Evolutionary conservation across 2,888 invertebrate species (phyloP).

Genomic region (Eulithis testata): DNA sequence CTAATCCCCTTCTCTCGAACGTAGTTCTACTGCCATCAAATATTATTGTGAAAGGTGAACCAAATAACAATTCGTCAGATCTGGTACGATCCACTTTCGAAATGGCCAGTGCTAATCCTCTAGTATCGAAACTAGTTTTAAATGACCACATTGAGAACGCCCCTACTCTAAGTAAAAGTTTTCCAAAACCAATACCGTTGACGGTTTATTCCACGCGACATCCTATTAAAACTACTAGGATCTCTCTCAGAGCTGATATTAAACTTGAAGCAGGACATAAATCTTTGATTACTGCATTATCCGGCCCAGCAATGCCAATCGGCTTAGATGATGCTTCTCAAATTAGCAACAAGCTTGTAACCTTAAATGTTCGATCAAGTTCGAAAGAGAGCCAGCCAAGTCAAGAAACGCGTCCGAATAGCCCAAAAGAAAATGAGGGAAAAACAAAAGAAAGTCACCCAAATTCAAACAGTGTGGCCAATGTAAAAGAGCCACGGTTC

Average conservation of each 20-base stretch:
- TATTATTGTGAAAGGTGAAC: constrained; percentile 1
- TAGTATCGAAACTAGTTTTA: not conserved
- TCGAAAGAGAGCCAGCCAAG: not conserved
- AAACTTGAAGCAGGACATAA: not conserved
- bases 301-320: not conserved
- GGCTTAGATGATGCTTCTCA: not conserved
- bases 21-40: too few species aligned
- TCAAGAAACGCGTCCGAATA: not conserved
- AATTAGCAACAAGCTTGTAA: not conserved
- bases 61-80: constrained; percentile 1
- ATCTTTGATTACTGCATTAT: not conserved
- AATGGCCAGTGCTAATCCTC: not conserved
- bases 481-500: not conserved
- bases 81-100: not conserved
- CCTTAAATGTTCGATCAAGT: not conserved
- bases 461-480: not conserved
- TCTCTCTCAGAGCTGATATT: not conserved
- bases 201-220: constrained; percentile 13
- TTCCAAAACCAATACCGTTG: not conserved
- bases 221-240: not conserved
- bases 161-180: not conserved
- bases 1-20: not conserved
- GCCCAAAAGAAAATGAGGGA: not conserved
- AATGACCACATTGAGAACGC: too few species aligned
- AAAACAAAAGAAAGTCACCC: not conserved